A percentile compares a stretch with the other conserved stretches of the same genome.
Conservation (phyloP, 2,113 vertebrate species). For the Phylloscopus whistleri region DNA sequence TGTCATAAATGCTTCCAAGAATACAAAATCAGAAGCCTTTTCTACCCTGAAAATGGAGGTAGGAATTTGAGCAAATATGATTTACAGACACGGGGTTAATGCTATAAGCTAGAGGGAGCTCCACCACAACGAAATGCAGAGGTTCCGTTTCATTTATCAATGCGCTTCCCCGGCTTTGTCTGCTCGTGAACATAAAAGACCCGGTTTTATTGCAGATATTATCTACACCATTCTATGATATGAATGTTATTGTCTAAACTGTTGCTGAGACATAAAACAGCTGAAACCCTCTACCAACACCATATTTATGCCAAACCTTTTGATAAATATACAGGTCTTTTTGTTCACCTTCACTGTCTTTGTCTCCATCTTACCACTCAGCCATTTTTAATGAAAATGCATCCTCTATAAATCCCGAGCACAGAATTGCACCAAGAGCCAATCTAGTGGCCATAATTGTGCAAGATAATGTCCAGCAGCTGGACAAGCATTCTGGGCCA, state of each 20-base stretch:
- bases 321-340: slow-evolving; percentile 52
- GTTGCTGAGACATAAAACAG: slow-evolving; percentile 60
- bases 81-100: slow-evolving; percentile 11
- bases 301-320: slow-evolving; percentile 49
- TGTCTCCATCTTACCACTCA: slow-evolving; percentile 53
- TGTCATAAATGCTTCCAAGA: slow-evolving; percentile 14
- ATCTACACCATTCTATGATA: slow-evolving; percentile 66
- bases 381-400: slow-evolving; percentile 62
- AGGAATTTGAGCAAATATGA: neutral
- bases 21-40: neutral
- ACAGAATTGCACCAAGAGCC: neutral
- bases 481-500: neutral
- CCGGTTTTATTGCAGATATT: slow-evolving; percentile 70
- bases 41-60: neutral
- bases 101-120: slow-evolving; percentile 68
- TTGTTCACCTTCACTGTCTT: slow-evolving; percentile 37
- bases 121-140: slow-evolving; percentile 46
- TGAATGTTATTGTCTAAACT: slow-evolving; percentile 70
- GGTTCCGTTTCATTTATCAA: slow-evolving; percentile 50
- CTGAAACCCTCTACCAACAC: slow-evolving; percentile 37
- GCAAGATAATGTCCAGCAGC: neutral
- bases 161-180: slow-evolving; percentile 61
- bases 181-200: slow-evolving; percentile 60
- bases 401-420: neutral
- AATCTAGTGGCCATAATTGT: neutral